Percentiles rank a stretch among this genome's conserved stretches.
phyloP scores from a whole-genome alignment of 2,797 vertebrate species.

The Ispidina picta region DNA sequence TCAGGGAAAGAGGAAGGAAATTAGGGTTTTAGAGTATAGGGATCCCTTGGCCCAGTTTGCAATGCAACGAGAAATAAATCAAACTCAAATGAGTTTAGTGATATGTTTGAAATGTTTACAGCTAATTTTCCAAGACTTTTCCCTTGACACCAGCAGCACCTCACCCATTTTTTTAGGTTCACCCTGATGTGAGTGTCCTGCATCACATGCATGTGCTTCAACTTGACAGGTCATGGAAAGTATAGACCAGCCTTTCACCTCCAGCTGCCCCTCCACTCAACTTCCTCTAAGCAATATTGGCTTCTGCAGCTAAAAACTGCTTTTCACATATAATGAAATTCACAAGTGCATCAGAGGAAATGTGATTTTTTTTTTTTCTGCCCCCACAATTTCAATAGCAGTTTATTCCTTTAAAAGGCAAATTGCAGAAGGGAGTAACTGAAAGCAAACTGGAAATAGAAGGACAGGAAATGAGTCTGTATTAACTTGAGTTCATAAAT shows the following conservation, averaged over 20 bases:
- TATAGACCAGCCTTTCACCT: slow-evolving; percentile 66
- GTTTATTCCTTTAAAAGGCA: slow-evolving; percentile 70
- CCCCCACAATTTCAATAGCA: slow-evolving; percentile 69
- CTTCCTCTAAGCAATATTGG: slow-evolving; percentile 66
- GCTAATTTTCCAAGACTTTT: slow-evolving; percentile 14
- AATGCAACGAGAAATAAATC: slow-evolving; percentile 32
- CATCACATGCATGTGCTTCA: slow-evolving; percentile 8
- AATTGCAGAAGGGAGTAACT: slow-evolving; percentile 71
- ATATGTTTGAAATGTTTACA: slow-evolving; percentile 48
- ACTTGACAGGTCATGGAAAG: slow-evolving; percentile 66
- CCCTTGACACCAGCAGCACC: slow-evolving; percentile 25
- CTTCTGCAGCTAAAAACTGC: slow-evolving; percentile 61
- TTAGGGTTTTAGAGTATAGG: background rate
- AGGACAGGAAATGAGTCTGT: slow-evolving; percentile 76
- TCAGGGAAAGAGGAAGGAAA: slow-evolving; percentile 3
- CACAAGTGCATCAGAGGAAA: slow-evolving; percentile 69
- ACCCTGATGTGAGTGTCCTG: background rate
- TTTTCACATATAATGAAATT: slow-evolving; percentile 74
- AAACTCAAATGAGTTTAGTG: background rate
- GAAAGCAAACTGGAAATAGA: slow-evolving; percentile 74
- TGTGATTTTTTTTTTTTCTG: slow-evolving; percentile 33
- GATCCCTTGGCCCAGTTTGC: slow-evolving; percentile 13
- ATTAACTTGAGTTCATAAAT: slow-evolving; percentile 62
- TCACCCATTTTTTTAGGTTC: slow-evolving; percentile 30
- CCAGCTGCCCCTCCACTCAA: slow-evolving; percentile 51